Evolutionary conservation across 2,797 vertebrate species (phyloP), one percentile per base, ranked within the genome.

Genomic region (Phoebastria nigripes): DNA sequence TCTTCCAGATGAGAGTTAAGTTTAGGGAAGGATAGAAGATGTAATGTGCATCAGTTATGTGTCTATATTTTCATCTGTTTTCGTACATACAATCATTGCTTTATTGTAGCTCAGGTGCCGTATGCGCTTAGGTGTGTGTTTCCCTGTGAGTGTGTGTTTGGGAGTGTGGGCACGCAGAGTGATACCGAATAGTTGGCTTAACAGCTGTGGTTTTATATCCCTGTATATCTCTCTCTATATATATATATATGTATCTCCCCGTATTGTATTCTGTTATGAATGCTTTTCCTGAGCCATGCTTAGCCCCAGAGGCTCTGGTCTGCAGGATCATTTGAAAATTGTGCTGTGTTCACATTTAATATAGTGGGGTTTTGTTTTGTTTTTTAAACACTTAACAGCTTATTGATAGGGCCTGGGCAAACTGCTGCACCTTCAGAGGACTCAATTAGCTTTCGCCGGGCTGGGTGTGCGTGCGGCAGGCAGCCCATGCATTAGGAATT

Each of bases 341-440:
- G 42, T 84, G 47, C 84, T 79, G 69, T 79, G 84, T 94, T 92
- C 94, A 91, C 84, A 63, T 95, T 91, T 86, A 81, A 74, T 89
- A 73, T 70, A 71, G 58, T 42, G n/a, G n/a, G 71, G 37, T 18
- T 94, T 91, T 54, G 81, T 88, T 94, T 96, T 88, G 87, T 69
- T 93, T 96, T 95, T 96, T 92, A 81, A 91, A 96, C 81, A 91
- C 84, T 92, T 85, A 94, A 84, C 85, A 91, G 82, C 82, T 97
- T 96, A 96, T 92, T 83, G 92, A 77, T 92, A 87, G 88, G 80
- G 67, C 72, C 73, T 73, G 62, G 81, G 62, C 92, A 95, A 86
- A 94, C 69, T 70, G 79, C 95, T 88, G 91, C 66, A 80, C 95
- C 72, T 95, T 91, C 47, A 41, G 72, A 92, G 72, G 95, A 91